Base-by-base conservation (phyloP, 2,888 invertebrate genomes). In the Drosophila mimetica region DNA sequence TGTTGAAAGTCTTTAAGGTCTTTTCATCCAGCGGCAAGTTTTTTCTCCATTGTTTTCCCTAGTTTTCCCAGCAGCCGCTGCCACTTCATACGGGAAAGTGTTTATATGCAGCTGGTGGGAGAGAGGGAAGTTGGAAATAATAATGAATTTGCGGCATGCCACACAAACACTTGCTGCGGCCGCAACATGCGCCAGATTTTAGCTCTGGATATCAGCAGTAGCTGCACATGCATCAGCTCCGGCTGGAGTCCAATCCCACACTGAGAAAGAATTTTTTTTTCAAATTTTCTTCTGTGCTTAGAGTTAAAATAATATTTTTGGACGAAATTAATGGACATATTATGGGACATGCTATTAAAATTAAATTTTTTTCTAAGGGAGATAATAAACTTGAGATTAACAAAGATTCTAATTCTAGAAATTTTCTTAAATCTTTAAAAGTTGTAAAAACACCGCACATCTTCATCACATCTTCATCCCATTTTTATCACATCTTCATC, bases 101-200 rank as follows among this genome's bases (percentile, higher is more conserved):
- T 64, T 64, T 64, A 64, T 64, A 53, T 30, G 67, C 67, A 52
- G n/a, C 52, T 36, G 37, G 14, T n/a, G n/a, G 13, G 8, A 7
- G 28, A 18, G 42, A 16, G 39, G 52, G 22, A 41, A 44, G 64
- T 63, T 52, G 55, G 72, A 80, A 84, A 84, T 84, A 88, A 86
- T 84, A 84, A 84, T 88, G 84, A 86, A 84, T 84, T 84, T 88
- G 84, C 71, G 88, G 87, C 75, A 86, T 75, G 88, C 85, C 84
- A 70, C 76, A 84, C 88, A 81, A 75, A 81, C 88, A 88, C 78
- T 75, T 76, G 83, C 70, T 79, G 41, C 59, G 48, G 50, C 71
- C 41, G 50, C 69, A 85, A 74, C 72, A 74, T 86, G 75, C 80
- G 48, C 80, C 82, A 86, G 82, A 82, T 82, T 82, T 51, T 82